Percentiles rank a stretch among this genome's conserved stretches.
These are phyloP conservation scores for Typhlomys cinereus DNA, from an alignment of 2,113 vertebrate genomes.

Conservation along the genomic window DNA sequence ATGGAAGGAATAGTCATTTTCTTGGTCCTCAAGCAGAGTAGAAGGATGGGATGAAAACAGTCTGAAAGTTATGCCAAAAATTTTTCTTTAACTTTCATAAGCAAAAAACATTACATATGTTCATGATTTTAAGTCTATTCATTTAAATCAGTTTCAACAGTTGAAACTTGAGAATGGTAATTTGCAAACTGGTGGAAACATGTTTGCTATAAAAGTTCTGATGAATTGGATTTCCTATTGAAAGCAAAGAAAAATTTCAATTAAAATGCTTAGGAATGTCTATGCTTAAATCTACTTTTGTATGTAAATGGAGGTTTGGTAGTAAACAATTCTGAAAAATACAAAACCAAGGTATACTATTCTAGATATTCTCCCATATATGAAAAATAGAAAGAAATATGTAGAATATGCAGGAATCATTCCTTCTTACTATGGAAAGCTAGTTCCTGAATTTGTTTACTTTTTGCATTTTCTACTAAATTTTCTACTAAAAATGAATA, in stretches of 20 bases:
- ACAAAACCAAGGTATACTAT: background rate
- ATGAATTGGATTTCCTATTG: constrained; percentile 5
- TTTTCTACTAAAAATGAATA: constrained; percentile 4
- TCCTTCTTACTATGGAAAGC: background rate
- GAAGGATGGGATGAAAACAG: background rate
- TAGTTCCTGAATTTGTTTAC: background rate
- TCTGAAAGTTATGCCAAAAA: background rate
- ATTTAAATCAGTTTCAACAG: background rate
- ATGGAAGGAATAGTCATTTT: background rate
- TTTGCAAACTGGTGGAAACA: background rate
- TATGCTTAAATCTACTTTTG: background rate
- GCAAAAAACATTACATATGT: background rate
- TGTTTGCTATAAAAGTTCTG: background rate
- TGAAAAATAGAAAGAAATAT: background rate
- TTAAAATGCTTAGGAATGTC: background rate
- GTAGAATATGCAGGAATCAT: background rate
- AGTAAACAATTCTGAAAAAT: background rate
- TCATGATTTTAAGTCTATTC: background rate
- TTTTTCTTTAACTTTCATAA: background rate
- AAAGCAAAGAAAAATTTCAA: background rate
- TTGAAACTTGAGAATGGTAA: background rate
- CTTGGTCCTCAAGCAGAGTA: too few species aligned
- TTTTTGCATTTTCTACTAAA: background rate
- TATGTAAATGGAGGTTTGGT: background rate
- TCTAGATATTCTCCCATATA: background rate